Base-by-base conservation (phyloP, 2,113 vertebrate species). In the Scalopus aquaticus region DNA sequence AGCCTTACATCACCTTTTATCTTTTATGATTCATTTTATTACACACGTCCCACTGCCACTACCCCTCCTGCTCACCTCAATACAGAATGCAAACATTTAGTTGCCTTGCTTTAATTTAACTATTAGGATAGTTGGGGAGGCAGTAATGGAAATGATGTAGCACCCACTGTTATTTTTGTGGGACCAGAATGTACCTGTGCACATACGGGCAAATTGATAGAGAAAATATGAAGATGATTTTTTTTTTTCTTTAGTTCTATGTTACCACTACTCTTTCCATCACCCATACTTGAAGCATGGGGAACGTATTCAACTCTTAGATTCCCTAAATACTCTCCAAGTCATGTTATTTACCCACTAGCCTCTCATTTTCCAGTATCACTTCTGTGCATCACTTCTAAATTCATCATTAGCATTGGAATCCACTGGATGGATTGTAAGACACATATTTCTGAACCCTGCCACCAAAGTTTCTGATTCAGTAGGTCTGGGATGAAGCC, bases 1-100 rank as follows among this genome's bases (percentile, higher is more conserved):
- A 77, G 42, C 1, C 65, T 89, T 92, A 6, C 12, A 77, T 80
- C 30, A 56, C 20, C 39, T 73, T 88, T 80, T 76, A 56, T 76
- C 67, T 93, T 84, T 92, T 42, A 81, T 74, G 46, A 37, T 88
- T 95, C 85, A 82, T 67, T 78, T 42, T 3, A 78, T 30, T 37
- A 67, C 30, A 72, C 2, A 5, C 20, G 72, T 89, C 35, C 46
- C 74, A 89, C 22, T 67, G 22, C 20, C 19, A 80, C 26, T 26
- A 49, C 1, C 5, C 16, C 17, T 84, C 54, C 39, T 24, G 8
- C 19, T 93, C 90, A 39, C 17, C 76, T 90, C 72, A 84, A 15
- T 91, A 74, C 30, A 92, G 60, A 91, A 87, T 89, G 51, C n/a
- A 86, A 93, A 74, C 5, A 94, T 60, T 51, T 85, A 78, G 32